Base-by-base conservation (phyloP, 2,888 invertebrate genomes). In the Sesia bembeciformis region DNA sequence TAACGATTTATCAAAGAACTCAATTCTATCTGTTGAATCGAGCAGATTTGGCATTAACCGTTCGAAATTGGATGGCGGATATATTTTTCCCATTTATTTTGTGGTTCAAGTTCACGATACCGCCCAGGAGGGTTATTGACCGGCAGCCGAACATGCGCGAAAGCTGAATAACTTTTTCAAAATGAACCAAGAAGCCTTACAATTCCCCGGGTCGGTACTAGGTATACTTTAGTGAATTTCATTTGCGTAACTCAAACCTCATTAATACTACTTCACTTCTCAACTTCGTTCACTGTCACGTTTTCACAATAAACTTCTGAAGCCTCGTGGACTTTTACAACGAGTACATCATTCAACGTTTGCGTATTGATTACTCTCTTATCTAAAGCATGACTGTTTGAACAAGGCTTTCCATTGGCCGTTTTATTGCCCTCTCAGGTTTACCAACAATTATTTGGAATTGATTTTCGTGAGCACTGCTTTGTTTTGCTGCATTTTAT, bases 31-130 rank as follows among this genome's bases (percentile, higher is more conserved):
- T 7, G 7, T 43, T 43, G 5, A 7, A 43, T 8, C 8, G 40
- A 41, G 5, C 50, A 53, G 40, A 53, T 53, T 53, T 52, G 23
- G 23, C 23, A 23, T 23, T 23, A 23, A 2, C 2, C 23, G 23
- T 23, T 23, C 23, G 23, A 23, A 23, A 23, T 23, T 23, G 23
- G 23, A 23, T 23, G 23, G 23, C 23, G 23, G 23, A 23, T 23
- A 23, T 23, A 23, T 64, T 69, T 73, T 73, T 68, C 68, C 66
- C 58, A 63, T 68, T 64, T 64, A 67, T 66, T 72, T 75, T 79
- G 68, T 79, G 78, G 81, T 84, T 87, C 84, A 85, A 85, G 86
- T 86, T 85, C 84, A 86, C 82, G 80, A 81, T 75, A 76, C 74
- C 68, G 67, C 70, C 73, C 66, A 68, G 63, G 58, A 61, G 67